phyloP scores from a whole-genome alignment of 1,140 invertebrate species.

The Contarinia nasturtii region DNA sequence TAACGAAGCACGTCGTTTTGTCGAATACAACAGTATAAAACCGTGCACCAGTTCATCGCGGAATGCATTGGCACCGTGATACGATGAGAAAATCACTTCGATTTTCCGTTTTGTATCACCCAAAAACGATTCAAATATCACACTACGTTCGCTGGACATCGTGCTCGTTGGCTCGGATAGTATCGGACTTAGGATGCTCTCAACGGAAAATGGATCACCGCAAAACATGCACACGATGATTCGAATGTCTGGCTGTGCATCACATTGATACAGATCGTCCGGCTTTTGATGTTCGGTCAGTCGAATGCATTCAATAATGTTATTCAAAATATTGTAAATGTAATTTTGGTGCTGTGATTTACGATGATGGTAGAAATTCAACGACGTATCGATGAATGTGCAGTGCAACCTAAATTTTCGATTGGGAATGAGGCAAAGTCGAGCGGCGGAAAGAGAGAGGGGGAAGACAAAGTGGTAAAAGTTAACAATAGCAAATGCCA shows the following conservation, averaged over 20 bases:
- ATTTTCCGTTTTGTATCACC: constrained; percentile 76
- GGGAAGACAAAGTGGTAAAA: no score
- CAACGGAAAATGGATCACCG: constrained; percentile 82
- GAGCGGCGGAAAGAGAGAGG: no score
- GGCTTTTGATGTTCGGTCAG: constrained; percentile 18
- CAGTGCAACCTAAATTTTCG: constrained; percentile 9
- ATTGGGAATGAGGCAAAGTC: no score
- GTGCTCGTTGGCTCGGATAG: constrained; percentile 75
- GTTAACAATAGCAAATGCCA: no score
- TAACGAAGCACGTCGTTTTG: constrained; percentile 84
- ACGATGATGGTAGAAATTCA: constrained; percentile 11
- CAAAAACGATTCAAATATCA: constrained; percentile 78
- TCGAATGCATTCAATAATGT: constrained; percentile 19
- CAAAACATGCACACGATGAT: constrained; percentile 96
- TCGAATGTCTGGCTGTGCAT: constrained; percentile 27
- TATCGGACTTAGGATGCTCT: constrained; percentile 74
- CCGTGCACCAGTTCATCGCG: constrained; percentile 87
- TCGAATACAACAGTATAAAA: constrained; percentile 89
- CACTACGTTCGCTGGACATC: constrained; percentile 67
- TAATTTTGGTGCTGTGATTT: constrained; percentile 22
- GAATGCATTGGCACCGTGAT: constrained; percentile 84
- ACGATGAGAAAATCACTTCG: constrained; percentile 87
- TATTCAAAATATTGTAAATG: constrained; percentile 21
- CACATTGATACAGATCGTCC: constrained; percentile 22
- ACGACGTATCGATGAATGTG: constrained; percentile 17